Percentiles rank a stretch among this genome's conserved stretches.
These are phyloP conservation scores for Ammospiza nelsoni DNA, from an alignment of 2,113 vertebrate genomes.

Conservation along the genomic window DNA sequence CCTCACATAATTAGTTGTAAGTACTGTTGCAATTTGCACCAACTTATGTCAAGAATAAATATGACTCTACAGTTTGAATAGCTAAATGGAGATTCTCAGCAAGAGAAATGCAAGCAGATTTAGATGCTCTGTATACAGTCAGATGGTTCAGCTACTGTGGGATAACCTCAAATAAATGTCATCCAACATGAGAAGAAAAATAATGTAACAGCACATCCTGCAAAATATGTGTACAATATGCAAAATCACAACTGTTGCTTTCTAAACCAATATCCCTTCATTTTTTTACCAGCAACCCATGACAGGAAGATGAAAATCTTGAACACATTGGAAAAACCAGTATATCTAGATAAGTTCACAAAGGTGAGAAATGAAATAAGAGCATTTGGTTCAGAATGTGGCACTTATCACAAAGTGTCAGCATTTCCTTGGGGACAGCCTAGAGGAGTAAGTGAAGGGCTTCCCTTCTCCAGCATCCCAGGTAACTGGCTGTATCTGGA, in stretches of 20 bases:
- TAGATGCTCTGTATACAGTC: not conserved
- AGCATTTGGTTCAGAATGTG: not conserved
- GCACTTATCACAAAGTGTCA: not conserved
- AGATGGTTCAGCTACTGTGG: not conserved
- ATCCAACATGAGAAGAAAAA: not conserved
- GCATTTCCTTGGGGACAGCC: not conserved
- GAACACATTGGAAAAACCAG: conserved; percentile 38
- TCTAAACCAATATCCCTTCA: conserved; percentile 30
- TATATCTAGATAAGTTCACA: conserved; percentile 59
- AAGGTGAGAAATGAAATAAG: conserved; percentile 69
- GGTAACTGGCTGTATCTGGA: not conserved
- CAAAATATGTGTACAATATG: not conserved
- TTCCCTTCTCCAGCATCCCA: not conserved
- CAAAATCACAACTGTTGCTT: conserved; percentile 1
- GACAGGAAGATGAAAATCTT: conserved; percentile 42
- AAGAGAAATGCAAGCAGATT: not conserved
- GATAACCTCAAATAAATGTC: not conserved
- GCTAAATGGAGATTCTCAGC: not conserved
- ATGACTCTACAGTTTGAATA: not conserved
- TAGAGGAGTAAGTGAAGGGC: not conserved
- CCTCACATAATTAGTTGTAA: not conserved
- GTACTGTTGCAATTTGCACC: not conserved
- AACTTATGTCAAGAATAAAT: conserved; percentile 15
- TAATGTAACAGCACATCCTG: not conserved
- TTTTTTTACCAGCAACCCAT: conserved; percentile 35